Base-by-base conservation (phyloP, 1,140 invertebrate species). In the Drosophila repletoides region DNA sequence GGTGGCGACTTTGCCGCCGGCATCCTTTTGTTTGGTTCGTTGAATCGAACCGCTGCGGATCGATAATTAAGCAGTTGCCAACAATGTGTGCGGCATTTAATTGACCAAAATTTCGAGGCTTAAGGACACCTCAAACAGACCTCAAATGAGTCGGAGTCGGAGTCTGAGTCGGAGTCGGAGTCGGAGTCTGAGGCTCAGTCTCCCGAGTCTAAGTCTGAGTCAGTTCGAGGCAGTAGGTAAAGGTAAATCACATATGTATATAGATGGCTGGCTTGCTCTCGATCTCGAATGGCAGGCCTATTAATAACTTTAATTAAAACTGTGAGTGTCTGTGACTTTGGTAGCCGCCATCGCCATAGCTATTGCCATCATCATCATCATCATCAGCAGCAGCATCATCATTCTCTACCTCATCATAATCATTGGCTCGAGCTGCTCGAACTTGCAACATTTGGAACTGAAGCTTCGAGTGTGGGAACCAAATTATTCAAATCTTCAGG, bases 301-400 rank as follows among this genome's bases (percentile, higher is more conserved):
- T 88, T 88, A 88, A 88, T 88, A 88, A 79, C 77, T 88, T 88
- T 88, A 88, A 88, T 88, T 88, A 88, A 88, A 83, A 84, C 55
- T 55, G 59, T 68, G 67, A 63, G 22, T 31, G 43, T 34, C 46
- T 41, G 34, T 38, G 48, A 36, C 49, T 55, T 34, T 55, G 52
- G 38, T 43, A 65, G 64, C 31, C 33, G 38, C 28, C 60, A 49
- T 26, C 41, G 7, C n/a, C 9, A n/a, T 5, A n/a, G n/a, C n/a
- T n/a, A n/a, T n/a, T n/a, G n/a, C n/a, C 52, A 36, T 55, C 36
- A n/a, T 36, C 12, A 36, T 17, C 21, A 36, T 15, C 21, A 51
- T 22, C 31, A 38, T 22, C 49, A 52, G 14, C 31, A 12, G 22
- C 21, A 26, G 19, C 46, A 2, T 46, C 6, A 31, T 29, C 26